Percentiles rank a stretch among this genome's conserved stretches.
Evolutionary conservation across 2,888 invertebrate species (phyloP).

Genomic region (Bembecia ichneumoniformis): DNA sequence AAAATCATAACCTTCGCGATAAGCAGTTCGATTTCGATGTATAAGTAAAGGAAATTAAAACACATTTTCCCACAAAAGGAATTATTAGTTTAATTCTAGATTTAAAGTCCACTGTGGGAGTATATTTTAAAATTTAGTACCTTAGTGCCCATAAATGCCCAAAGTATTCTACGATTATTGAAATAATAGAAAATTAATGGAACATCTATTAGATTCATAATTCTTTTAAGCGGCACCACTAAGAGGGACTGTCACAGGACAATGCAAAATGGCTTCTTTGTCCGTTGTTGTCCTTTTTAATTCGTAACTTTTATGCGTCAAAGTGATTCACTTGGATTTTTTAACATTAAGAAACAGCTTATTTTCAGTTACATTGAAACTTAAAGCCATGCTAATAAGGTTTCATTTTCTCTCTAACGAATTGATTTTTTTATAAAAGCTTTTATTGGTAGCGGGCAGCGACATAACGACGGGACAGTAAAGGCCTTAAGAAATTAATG

Average conservation of each 20-base stretch:
- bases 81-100: too few species aligned
- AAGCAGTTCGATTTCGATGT: too few species aligned
- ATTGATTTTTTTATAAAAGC: conserved; percentile 7
- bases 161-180: too few species aligned
- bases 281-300: conserved; percentile 67
- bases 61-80: too few species aligned
- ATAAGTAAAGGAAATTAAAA: too few species aligned
- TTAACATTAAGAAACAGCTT: conserved; percentile 14
- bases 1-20: too few species aligned
- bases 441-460: conserved; percentile 30
- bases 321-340: conserved; percentile 56
- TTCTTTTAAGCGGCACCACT: conserved; percentile 46
- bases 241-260: conserved; percentile 63
- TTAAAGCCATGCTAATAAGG: conserved; percentile 7
- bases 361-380: background rate
- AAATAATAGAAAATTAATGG: background rate
- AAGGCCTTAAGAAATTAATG: conserved; percentile 24
- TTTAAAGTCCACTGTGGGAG: too few species aligned
- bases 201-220: conserved; percentile 12
- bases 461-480: conserved; percentile 31
- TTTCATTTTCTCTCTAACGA: conserved; percentile 2
- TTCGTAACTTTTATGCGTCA: conserved; percentile 68
- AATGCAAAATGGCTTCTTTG: conserved; percentile 70
- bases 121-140: too few species aligned
- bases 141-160: too few species aligned